phyloP scores from a whole-genome alignment of 2,797 vertebrate genomes.

The Lerista edwardsae region DNA sequence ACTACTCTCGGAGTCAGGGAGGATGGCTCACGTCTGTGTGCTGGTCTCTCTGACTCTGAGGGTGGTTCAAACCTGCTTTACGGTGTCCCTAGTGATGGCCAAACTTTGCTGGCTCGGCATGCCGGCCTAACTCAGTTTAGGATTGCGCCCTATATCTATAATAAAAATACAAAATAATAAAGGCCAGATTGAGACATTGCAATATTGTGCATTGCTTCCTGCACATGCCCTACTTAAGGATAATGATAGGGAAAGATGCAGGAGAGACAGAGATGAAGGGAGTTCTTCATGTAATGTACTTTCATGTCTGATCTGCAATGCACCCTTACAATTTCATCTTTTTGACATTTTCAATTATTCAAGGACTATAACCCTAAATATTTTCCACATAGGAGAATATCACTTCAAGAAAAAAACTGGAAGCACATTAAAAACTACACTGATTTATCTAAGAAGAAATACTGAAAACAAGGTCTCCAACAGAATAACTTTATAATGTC shows the following conservation, averaged over 20 bases:
- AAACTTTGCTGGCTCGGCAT: no score
- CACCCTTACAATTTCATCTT: conserved; percentile 28
- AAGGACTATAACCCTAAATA: conserved; percentile 10
- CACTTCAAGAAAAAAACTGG: conserved; percentile 9
- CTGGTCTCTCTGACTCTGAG: no score
- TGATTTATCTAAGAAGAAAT: neutral
- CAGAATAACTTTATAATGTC: no score
- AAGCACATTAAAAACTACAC: neutral
- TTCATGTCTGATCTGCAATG: conserved; percentile 38
- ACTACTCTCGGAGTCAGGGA: no score
- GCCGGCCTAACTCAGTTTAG: no score
- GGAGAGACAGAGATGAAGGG: conserved; percentile 26
- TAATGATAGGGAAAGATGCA: conserved; percentile 35
- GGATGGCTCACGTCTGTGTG: no score
- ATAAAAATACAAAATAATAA: neutral
- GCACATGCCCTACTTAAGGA: conserved; percentile 6
- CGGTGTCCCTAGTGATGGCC: no score
- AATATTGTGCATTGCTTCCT: neutral
- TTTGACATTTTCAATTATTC: conserved; percentile 26
- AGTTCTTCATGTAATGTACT: conserved; percentile 45
- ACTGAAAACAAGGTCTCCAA: neutral
- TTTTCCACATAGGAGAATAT: conserved; percentile 17
- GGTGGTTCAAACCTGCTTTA: no score
- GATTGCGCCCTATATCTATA: no score
- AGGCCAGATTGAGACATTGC: neutral